These are phyloP conservation scores for Ricordea florida DNA, from an alignment of 92 coral and sea anemone genomes.

Conservation along the genomic window DNA sequence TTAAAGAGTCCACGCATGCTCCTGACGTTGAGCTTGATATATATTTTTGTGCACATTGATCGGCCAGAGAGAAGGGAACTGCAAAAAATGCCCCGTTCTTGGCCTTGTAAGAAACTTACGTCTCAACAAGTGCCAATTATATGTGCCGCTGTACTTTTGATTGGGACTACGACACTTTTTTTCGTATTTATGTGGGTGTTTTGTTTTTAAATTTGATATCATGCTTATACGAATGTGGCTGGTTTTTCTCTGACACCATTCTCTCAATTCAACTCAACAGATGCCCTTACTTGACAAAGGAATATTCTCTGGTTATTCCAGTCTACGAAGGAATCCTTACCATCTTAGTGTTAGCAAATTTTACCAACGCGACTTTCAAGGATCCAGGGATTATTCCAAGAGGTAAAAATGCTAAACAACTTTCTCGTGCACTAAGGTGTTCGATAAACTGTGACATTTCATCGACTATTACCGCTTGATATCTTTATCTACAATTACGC, in stretches of 20 bases:
- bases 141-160: constrained; percentile 84
- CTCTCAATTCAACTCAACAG: constrained; percentile 54
- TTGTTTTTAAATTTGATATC: background rate
- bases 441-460: too few relatives aligned
- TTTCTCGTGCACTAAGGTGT: background rate
- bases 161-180: constrained; percentile 88
- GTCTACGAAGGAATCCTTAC: constrained; percentile 87
- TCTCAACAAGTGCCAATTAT: constrained; percentile 93
- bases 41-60: constrained; percentile 11
- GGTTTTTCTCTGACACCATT: background rate
- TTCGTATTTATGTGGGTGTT: constrained; percentile 91
- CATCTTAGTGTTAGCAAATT: constrained; percentile 85
- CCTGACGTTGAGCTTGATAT: background rate
- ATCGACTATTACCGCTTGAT: too few relatives aligned
- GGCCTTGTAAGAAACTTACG: constrained; percentile 65
- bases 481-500: background rate
- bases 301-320: constrained; percentile 79
- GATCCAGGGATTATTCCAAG: constrained; percentile 96
- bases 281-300: constrained; percentile 80
- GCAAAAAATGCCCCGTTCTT: constrained; percentile 75
- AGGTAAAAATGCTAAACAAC: constrained; percentile 50
- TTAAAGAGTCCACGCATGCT: constrained; percentile 29
- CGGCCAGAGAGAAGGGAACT: constrained; percentile 22
- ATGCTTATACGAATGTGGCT: background rate
- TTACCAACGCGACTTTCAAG: constrained; percentile 91